phyloP scores from a whole-genome alignment of 2,888 invertebrate genomes.

The Monoplex corrugatus region DNA sequence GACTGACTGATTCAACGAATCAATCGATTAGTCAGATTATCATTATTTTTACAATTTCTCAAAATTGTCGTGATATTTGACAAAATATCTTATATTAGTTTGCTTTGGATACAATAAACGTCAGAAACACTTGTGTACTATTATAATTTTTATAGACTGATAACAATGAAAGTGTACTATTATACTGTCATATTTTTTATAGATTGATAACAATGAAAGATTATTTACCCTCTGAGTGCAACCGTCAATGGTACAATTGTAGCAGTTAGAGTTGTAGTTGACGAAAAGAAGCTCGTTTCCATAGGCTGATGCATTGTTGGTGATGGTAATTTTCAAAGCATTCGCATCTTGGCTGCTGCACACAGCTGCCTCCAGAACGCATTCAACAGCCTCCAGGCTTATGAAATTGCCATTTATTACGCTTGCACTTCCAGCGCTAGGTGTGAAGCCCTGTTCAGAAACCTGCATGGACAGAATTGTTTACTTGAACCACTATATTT shows the following conservation, averaged over 20 bases:
- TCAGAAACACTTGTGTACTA: too few relatives aligned
- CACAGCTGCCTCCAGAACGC: conserved; percentile 37
- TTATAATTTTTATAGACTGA: too few relatives aligned
- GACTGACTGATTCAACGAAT: too few relatives aligned
- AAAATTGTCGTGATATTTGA: too few relatives aligned
- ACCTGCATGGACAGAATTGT: conserved; percentile 13
- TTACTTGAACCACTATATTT: too few relatives aligned
- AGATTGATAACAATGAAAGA: too few relatives aligned
- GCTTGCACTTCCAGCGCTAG: neutral
- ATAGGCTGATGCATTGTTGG: conserved; percentile 51
- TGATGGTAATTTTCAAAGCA: conserved; percentile 52
- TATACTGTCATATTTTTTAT: too few relatives aligned
- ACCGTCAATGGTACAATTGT: conserved; percentile 48
- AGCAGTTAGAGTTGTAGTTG: conserved; percentile 58
- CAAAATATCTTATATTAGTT: too few relatives aligned
- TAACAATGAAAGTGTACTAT: too few relatives aligned
- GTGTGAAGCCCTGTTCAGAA: neutral
- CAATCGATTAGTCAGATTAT: too few relatives aligned
- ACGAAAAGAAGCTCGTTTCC: conserved; percentile 51
- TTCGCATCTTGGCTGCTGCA: conserved; percentile 46
- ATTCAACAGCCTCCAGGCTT: conserved; percentile 55
- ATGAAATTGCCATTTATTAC: conserved; percentile 52
- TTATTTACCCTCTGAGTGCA: conserved; percentile 58
- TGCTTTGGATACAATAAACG: too few relatives aligned
- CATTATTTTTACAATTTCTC: too few relatives aligned